Conservation (phyloP, 2,888 invertebrate genomes). For the Cryptocephalus moraei region DNA sequence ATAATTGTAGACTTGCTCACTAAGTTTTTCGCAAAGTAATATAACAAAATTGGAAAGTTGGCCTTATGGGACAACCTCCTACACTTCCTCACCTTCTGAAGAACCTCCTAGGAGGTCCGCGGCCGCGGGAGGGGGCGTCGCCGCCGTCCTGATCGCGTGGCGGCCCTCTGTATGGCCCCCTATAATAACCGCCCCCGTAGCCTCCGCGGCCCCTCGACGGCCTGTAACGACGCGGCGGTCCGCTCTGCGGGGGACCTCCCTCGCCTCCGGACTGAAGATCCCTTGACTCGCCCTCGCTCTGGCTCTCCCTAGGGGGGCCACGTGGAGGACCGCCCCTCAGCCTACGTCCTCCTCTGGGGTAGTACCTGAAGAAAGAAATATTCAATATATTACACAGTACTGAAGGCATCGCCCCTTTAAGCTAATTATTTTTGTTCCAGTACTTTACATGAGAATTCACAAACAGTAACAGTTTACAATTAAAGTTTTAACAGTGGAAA, state of each 20-base stretch:
- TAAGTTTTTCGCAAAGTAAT: no score
- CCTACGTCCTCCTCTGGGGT: conserved; percentile 46
- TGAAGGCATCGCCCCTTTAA: no score
- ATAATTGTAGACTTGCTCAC: no score
- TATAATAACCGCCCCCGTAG: conserved; percentile 37
- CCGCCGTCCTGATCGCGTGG: conserved; percentile 13
- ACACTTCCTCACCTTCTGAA: conserved; percentile 43
- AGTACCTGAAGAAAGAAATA: conserved; percentile 27
- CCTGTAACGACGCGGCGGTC: conserved; percentile 40
- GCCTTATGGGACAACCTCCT: not conserved
- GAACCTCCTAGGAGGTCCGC: conserved; percentile 50
- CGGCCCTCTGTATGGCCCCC: conserved; percentile 35
- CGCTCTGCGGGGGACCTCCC: conserved; percentile 33
- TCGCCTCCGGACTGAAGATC: conserved; percentile 35
- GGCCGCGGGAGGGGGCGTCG: conserved; percentile 36
- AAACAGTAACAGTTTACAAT: no score
- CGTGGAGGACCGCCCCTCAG: conserved; percentile 31
- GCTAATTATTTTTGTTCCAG: no score
- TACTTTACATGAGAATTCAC: no score
- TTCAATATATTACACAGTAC: no score
- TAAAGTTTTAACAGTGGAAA: no score
- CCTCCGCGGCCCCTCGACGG: conserved; percentile 30
- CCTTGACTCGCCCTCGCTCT: conserved; percentile 24
- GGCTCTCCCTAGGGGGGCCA: conserved; percentile 20
- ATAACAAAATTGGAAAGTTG: no score